Evolutionary conservation across 1,140 invertebrate species (phyloP), one percentile per base, ranked within the genome.

Genomic region (Drosophila paulistorum): DNA sequence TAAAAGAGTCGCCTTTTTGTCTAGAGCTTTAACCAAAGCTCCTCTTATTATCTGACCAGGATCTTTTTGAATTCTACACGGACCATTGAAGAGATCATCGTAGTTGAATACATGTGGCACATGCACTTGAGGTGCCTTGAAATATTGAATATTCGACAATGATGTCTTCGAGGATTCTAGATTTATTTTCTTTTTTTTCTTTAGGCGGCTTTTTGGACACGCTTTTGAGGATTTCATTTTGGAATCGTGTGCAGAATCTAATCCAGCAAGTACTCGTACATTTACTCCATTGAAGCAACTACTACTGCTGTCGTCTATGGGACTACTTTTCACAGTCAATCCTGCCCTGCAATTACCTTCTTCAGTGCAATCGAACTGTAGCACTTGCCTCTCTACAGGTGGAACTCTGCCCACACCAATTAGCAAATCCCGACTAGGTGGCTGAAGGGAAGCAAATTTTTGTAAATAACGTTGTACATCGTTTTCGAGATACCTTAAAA

Each of bases 401-500:
- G 11, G 30, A 20, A 5, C 48, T 9, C 10, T 51, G 11, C 14
- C n/a, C 14, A 51, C 48, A 9, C 3, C 11, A 23, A 23, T 5
- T 23, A 51, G 1, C 1, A 13, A 39, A 11, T 51, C 17, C 9
- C 10, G 17, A 9, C 48, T 7, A 57, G 26, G 26, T 30, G 54
- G 13, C 7, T 30, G n/a, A 51, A 51, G 48, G 11, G 61, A 23
- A 0, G 39, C 51, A 30, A 73, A 73, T 33, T 73, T 69, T 2
- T 45, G 33, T 1, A 73, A 39, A 14, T 73, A 73, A n/a, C 39
- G 11, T 1, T 73, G 48, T 10, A 73, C 71, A 33, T 68, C 65
- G 0, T 23, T 11, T 5, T 73, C 23, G 0, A 73, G 14, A 30
- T 73, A 59, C 7, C 39, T 13, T 0, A 58, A 17, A 58, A 73